phyloP scores from a whole-genome alignment of 2,797 vertebrate species.

The Gouania willdenowi region DNA sequence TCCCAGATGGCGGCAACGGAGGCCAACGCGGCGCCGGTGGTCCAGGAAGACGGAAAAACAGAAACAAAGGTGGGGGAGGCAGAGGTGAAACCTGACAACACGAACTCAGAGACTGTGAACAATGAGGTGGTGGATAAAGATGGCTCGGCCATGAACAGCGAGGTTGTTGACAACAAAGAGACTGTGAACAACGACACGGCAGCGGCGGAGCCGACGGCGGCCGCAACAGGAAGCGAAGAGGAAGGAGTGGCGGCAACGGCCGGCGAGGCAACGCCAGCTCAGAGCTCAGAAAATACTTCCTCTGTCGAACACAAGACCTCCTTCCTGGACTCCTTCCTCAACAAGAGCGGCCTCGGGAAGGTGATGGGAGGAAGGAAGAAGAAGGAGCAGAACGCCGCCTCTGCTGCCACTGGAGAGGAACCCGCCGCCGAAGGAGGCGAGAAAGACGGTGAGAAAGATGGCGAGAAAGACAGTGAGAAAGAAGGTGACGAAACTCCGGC shows the following conservation, averaged over 20 bases:
- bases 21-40: conserved; percentile 57
- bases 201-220: conserved; percentile 12
- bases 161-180: conserved; percentile 56
- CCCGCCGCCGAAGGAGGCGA: conserved; percentile 46
- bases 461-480: conserved; percentile 58
- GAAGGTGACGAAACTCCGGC: conserved; percentile 37
- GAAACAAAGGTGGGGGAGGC: conserved; percentile 64
- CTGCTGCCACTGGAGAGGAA: too few species aligned
- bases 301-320: conserved; percentile 69
- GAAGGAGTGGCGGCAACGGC: conserved; percentile 19
- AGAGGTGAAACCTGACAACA: conserved; percentile 38
- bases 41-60: conserved; percentile 60
- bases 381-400: conserved; percentile 62
- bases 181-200: conserved; percentile 48
- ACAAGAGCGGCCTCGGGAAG: conserved; percentile 80
- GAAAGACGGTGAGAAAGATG: conserved; percentile 36
- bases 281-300: conserved; percentile 41
- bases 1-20: conserved; percentile 73
- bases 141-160: conserved; percentile 30
- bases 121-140: conserved; percentile 48
- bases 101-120: conserved; percentile 52
- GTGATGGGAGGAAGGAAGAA: conserved; percentile 78
- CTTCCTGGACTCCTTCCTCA: conserved; percentile 79
- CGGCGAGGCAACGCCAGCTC: conserved; percentile 24
- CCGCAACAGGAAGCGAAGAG: conserved; percentile 5